Conservation (phyloP, 2,113 vertebrate genomes). For the Crotalus helleri region DNA sequence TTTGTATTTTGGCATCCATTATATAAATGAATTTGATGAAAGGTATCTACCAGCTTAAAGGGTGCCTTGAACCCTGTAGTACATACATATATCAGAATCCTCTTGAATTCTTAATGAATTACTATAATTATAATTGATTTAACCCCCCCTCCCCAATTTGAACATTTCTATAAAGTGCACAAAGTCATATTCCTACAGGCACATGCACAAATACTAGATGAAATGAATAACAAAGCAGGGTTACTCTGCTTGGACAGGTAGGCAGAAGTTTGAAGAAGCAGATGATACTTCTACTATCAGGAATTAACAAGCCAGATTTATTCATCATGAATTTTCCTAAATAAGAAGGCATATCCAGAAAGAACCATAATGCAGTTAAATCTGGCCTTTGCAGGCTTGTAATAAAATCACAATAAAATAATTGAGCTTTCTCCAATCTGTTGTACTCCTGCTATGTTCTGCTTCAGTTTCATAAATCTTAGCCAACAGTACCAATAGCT, state of each 20-base stretch:
- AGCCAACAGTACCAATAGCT: background rate
- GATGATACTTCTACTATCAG: background rate
- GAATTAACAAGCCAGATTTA: background rate
- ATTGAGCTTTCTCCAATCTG: background rate
- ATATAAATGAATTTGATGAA: background rate
- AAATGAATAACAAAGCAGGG: background rate
- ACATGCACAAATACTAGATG: background rate
- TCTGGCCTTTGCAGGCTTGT: background rate
- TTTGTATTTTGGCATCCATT: background rate
- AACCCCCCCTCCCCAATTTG: background rate
- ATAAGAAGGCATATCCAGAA: background rate
- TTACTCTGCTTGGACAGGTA: background rate
- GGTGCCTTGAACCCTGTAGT: background rate
- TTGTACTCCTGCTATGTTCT: background rate
- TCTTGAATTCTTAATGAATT: background rate
- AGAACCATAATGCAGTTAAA: background rate
- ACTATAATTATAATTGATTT: background rate
- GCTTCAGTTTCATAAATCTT: background rate
- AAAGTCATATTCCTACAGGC: background rate
- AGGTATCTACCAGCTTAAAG: background rate
- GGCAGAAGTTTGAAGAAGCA: background rate
- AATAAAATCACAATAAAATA: background rate
- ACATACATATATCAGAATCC: background rate
- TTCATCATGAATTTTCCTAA: background rate
- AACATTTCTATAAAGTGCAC: background rate